Conservation (phyloP, 2,797 vertebrate species). For the Poliocrania exsul region DNA sequence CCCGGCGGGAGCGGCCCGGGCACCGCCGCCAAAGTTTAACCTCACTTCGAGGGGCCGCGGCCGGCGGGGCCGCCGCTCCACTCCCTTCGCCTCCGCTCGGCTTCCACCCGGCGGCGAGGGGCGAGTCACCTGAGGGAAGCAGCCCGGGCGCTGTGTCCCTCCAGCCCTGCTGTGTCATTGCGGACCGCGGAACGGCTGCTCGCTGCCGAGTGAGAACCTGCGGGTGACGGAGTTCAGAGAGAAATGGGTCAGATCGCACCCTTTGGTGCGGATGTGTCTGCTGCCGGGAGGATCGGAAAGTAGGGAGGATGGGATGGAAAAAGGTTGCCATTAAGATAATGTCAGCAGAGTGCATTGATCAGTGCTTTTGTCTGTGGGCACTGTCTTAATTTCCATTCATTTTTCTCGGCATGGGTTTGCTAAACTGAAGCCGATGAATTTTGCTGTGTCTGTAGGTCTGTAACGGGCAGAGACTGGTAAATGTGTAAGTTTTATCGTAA, state of each 20-base stretch:
- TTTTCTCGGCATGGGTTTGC: neutral
- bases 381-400: constrained; percentile 17
- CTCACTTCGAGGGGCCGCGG: constrained; percentile 9
- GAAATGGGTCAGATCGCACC: constrained; percentile 54
- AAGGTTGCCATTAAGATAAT: constrained; percentile 25
- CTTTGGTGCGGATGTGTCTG: constrained; percentile 16
- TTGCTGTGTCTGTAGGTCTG: neutral
- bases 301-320: constrained; percentile 23
- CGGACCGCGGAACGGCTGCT: constrained; percentile 42
- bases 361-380: constrained; percentile 50
- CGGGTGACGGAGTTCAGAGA: constrained; percentile 50
- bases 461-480: neutral
- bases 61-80: neutral
- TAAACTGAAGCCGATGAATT: constrained; percentile 22
- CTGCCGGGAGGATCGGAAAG: constrained; percentile 36
- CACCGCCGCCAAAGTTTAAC: constrained; percentile 16
- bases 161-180: constrained; percentile 77
- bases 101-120: neutral
- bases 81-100: neutral
- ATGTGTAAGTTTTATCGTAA: neutral
- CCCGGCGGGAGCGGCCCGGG: neutral
- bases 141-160: constrained; percentile 23
- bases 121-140: constrained; percentile 12
- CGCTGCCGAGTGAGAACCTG: constrained; percentile 14
- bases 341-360: constrained; percentile 19